Conservation (phyloP, 2,113 vertebrate species). For the Talpa occidentalis region DNA sequence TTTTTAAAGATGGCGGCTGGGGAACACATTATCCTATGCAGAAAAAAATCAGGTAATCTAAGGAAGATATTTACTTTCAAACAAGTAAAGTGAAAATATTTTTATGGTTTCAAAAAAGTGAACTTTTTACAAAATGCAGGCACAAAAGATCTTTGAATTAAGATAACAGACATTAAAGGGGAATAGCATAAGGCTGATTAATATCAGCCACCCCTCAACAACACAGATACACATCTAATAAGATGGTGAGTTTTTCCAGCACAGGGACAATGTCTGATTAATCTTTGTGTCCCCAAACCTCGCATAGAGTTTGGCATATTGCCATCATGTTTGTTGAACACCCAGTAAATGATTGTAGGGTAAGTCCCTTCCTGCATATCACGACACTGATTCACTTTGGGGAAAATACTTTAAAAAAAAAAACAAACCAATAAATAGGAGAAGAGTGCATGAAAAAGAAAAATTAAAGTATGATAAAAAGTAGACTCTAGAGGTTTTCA, state of each 20-base stretch:
- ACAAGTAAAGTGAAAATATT: background rate
- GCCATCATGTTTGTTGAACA: background rate
- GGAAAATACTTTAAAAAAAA: background rate
- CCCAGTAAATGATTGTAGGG: background rate
- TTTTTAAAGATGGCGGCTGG: background rate
- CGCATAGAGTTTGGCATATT: background rate
- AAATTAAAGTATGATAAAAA: background rate
- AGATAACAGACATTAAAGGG: background rate
- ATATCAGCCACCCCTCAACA: background rate
- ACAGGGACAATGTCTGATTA: background rate
- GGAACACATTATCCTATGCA: background rate
- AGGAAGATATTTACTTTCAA: conserved; percentile 17
- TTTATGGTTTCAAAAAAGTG: background rate
- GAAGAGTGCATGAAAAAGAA: background rate
- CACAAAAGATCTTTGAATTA: background rate
- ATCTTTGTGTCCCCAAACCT: background rate
- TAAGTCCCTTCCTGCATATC: background rate
- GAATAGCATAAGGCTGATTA: background rate
- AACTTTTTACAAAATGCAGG: background rate
- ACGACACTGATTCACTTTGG: background rate
- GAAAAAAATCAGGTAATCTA: background rate
- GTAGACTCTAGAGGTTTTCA: conserved; percentile 9
- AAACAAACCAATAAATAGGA: background rate
- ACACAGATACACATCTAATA: background rate
- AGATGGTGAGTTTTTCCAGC: background rate